A percentile compares a stretch with the other conserved stretches of the same genome.
These are phyloP conservation scores for Pteropus rufus DNA, from an alignment of 2,797 vertebrate genomes.

Conservation along the genomic window DNA sequence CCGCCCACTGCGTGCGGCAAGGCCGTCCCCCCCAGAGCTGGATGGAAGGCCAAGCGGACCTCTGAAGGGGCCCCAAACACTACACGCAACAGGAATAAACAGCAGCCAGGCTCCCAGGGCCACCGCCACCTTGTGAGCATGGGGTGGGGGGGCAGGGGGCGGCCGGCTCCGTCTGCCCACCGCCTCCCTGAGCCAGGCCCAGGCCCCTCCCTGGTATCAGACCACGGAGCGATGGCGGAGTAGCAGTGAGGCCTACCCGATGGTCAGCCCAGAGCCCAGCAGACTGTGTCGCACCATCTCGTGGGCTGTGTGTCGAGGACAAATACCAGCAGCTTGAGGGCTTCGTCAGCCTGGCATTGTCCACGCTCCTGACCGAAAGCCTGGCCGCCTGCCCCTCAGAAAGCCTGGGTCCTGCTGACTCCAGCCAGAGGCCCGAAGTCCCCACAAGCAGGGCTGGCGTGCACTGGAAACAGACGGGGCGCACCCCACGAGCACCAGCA, in stretches of 20 bases:
- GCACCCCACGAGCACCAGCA: background rate
- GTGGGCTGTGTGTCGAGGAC: rapidly evolving
- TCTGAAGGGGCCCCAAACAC: background rate
- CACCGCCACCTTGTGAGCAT: background rate
- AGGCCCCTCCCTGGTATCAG: rapidly evolving
- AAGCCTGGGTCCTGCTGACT: too few relatives aligned
- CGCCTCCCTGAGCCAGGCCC: background rate
- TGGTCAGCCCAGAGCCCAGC: background rate
- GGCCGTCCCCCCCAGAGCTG: background rate
- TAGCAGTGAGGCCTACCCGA: rapidly evolving
- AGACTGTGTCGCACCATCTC: too few relatives aligned
- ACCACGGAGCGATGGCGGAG: too few relatives aligned
- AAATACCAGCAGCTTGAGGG: background rate
- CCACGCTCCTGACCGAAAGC: background rate
- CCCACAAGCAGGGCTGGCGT: background rate
- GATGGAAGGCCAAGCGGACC: background rate
- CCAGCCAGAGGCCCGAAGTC: background rate
- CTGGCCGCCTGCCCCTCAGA: background rate
- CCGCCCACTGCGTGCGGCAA: background rate
- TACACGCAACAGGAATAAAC: too few relatives aligned
- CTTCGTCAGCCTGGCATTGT: background rate
- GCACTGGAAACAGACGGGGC: background rate
- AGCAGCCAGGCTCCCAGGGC: too few relatives aligned
- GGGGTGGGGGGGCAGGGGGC: too few relatives aligned
- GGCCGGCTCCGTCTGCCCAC: too few relatives aligned